Percentiles rank a stretch among this genome's conserved stretches.
Evolutionary conservation across 2,113 vertebrate species (phyloP).

Genomic region (Craseonycteris thonglongyai): DNA sequence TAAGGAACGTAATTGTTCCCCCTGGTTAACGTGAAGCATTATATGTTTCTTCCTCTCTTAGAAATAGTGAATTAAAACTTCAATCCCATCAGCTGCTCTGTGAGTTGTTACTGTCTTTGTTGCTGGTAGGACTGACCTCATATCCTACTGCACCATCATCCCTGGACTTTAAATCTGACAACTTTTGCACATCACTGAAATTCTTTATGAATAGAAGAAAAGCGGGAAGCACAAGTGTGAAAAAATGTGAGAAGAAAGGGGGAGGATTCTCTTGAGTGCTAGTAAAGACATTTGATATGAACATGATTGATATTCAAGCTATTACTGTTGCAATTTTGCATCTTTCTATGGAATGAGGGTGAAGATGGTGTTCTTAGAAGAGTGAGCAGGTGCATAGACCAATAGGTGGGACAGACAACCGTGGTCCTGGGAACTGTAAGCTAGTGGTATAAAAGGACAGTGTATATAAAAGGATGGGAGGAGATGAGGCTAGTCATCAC

Average conservation of each 20-base stretch:
- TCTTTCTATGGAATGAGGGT: not conserved
- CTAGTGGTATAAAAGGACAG: not conserved
- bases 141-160: no score
- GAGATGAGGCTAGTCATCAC: not conserved
- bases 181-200: not conserved
- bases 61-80: not conserved
- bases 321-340: not conserved
- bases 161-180: not conserved
- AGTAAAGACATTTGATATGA: not conserved
- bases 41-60: not conserved
- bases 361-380: not conserved
- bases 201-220: not conserved
- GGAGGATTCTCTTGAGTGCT: not conserved
- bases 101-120: not conserved
- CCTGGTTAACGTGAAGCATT: not conserved
- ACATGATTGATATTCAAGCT: not conserved
- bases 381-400: accelerated
- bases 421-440: not conserved
- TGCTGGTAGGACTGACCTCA: not conserved
- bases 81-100: not conserved
- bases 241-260: not conserved
- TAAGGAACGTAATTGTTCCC: not conserved
- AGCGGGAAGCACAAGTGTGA: not conserved
- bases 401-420: not conserved
- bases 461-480: not conserved